Conservation (phyloP, 2,113 vertebrate genomes). For the Apodemus speciosus region DNA sequence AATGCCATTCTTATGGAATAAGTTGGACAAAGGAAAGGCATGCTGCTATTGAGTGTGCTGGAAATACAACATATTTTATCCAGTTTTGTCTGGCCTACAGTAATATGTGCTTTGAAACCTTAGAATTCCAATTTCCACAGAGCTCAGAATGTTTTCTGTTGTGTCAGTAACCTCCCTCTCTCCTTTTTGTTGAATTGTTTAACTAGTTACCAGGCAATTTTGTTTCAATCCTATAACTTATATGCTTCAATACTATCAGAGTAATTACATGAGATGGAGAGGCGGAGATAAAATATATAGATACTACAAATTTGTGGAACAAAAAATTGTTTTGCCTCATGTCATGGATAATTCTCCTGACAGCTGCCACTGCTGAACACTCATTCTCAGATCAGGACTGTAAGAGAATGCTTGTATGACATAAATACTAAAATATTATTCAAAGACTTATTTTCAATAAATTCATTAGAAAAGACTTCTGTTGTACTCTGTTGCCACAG, state of each 20-base stretch:
- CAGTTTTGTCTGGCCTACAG: neutral
- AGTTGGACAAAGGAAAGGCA: neutral
- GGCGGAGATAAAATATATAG: neutral
- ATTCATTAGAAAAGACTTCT: neutral
- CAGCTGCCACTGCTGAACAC: neutral
- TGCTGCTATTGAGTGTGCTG: neutral
- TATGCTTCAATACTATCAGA: neutral
- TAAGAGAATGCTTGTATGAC: neutral
- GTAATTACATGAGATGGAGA: neutral
- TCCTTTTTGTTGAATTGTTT: neutral
- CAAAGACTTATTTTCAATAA: slow-evolving; percentile 1
- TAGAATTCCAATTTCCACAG: neutral
- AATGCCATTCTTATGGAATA: neutral
- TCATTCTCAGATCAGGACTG: neutral
- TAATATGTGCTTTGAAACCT: neutral
- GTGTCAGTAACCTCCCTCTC: neutral
- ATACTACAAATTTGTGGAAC: neutral
- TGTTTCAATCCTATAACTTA: neutral
- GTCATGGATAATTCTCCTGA: neutral
- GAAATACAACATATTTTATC: neutral
- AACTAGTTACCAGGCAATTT: neutral
- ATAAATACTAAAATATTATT: neutral
- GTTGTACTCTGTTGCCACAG: neutral
- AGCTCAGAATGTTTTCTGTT: neutral
- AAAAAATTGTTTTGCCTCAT: neutral